Conservation (phyloP, 2,888 invertebrate species). For the Leptopilina drosophilae region DNA sequence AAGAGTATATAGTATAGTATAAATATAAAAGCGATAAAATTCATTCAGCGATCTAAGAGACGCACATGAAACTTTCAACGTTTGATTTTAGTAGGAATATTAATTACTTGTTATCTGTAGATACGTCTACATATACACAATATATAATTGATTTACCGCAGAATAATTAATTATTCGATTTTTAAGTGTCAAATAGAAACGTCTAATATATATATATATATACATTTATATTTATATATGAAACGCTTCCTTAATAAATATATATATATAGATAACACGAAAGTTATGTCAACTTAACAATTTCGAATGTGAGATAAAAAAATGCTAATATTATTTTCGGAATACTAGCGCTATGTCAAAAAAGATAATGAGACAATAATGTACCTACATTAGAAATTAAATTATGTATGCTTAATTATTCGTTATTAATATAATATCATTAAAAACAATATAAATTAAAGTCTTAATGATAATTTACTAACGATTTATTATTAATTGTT, state of each 20-base stretch:
- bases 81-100: slow-evolving; percentile 25
- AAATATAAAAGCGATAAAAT: not conserved
- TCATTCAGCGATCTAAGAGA: not conserved
- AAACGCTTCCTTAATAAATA: not conserved
- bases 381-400: no score
- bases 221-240: not conserved
- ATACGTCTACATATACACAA: not conserved
- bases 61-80: slow-evolving; percentile 4
- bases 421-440: no score
- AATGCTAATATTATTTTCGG: slow-evolving; percentile 1
- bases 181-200: slow-evolving; percentile 22
- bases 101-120: slow-evolving; percentile 2
- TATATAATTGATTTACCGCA: slow-evolving; percentile 18
- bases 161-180: slow-evolving; percentile 18
- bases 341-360: not conserved
- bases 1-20: not conserved
- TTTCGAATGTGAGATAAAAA: not conserved
- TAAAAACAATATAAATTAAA: no score
- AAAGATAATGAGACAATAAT: not conserved
- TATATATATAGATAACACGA: not conserved
- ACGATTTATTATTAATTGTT: no score
- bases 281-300: not conserved
- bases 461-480: no score
- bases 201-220: not conserved
- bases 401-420: no score